These are phyloP conservation scores for Plumapathes pennacea DNA, from an alignment of 92 coral and sea anemone species.

Conservation along the genomic window DNA sequence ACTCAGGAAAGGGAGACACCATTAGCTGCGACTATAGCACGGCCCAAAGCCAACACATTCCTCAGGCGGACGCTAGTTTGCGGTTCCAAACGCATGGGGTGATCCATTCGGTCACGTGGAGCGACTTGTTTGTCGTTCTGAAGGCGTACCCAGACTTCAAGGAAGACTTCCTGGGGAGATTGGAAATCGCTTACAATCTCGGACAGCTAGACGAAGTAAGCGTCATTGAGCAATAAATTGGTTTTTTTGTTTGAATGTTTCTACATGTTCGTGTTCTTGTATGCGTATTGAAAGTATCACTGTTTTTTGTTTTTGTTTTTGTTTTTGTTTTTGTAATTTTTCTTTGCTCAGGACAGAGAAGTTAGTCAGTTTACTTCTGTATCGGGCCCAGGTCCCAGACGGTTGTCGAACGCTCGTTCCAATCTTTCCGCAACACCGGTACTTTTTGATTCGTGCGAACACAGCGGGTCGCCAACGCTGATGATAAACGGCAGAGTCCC, in stretches of 20 bases:
- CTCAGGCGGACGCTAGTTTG: conserved; percentile 92
- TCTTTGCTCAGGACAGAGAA: no score
- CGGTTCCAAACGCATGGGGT: conserved; percentile 74
- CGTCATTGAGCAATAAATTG: not conserved
- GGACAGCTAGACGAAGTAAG: conserved; percentile 51
- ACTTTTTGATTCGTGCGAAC: no score
- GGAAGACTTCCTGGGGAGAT: conserved; percentile 68
- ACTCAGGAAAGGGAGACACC: conserved; percentile 92
- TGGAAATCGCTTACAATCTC: conserved; percentile 87
- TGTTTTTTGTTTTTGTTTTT: no score
- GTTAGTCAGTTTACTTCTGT: no score
- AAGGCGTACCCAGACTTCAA: conserved; percentile 84
- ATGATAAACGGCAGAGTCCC: no score
- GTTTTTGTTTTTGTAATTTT: no score
- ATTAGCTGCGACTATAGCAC: conserved; percentile 90
- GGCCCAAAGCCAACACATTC: conserved; percentile 48
- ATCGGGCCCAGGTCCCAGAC: conserved; percentile 1
- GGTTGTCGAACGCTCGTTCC: conserved; percentile 28
- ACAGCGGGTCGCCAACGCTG: no score
- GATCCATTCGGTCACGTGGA: conserved; percentile 84
- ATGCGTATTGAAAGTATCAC: not conserved
- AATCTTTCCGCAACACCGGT: conserved; percentile 34
- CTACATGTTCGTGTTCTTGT: not conserved
- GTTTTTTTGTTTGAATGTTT: not conserved
- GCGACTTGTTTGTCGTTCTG: conserved; percentile 79